phyloP scores from a whole-genome alignment of 2,888 invertebrate genomes.

The Alcis repandata region DNA sequence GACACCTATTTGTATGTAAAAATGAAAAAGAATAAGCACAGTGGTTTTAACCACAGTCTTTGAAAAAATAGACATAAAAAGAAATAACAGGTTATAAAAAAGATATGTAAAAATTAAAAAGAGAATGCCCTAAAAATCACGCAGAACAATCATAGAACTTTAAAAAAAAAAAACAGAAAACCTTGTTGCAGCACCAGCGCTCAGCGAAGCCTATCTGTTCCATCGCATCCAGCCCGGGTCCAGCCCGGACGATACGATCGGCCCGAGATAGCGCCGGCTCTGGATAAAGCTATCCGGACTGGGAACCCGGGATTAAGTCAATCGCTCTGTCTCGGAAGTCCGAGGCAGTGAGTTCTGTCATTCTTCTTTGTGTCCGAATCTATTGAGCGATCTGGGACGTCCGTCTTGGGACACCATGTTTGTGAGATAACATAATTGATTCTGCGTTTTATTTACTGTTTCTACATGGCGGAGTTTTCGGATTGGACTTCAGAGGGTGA shows the following conservation, averaged over 20 bases:
- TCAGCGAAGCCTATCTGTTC: no score
- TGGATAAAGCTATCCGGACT: background rate
- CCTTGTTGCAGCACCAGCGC: no score
- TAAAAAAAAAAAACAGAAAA: no score
- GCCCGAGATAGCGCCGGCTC: background rate
- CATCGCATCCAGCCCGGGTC: background rate
- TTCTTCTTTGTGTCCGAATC: slow-evolving; percentile 12
- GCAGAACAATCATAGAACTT: no score
- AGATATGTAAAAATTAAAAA: no score
- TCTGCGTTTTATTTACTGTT: background rate
- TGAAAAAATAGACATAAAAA: no score
- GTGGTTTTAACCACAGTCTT: no score
- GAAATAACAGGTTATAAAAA: no score
- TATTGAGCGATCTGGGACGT: background rate
- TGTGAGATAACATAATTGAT: background rate
- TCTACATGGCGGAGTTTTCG: background rate
- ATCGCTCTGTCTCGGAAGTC: slow-evolving; percentile 13
- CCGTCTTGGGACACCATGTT: background rate
- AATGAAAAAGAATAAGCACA: no score
- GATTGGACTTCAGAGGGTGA: no score
- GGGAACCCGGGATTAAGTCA: slow-evolving; percentile 9
- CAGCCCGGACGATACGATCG: background rate
- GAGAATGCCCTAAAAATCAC: no score
- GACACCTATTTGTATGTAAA: no score
- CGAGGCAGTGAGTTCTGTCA: slow-evolving; percentile 10